Base-by-base conservation (phyloP, 2,797 vertebrate genomes). In the Podarcis siculus region DNA sequence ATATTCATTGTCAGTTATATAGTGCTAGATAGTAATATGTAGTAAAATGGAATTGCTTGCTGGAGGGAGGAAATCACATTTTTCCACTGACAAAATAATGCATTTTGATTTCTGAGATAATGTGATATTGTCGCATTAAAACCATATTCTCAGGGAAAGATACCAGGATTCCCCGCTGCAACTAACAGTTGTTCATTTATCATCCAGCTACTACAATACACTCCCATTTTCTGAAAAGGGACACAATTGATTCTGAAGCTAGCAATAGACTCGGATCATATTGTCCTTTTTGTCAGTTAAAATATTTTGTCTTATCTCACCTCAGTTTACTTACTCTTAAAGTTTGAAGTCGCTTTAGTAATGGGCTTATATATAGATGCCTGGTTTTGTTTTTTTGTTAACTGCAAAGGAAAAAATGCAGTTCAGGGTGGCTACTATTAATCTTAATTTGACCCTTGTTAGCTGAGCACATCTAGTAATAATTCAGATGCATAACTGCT, bases 381-480 rank as follows among this genome's bases (percentile, higher is more conserved):
- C 77, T 91, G 0, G 49, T 15, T 55, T 55, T 55, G 13, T 4
- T 58, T 45, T 58, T 71, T n/a, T 37, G 78, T 66, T 19, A n/a
- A 82, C 15, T n/a, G 58, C 1, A 37, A 61, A 8, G 42, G n/a
- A 10, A 25, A 37, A 55, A 67, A 30, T 69, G 19, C 39, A 45
- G 45, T 35, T 55, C 13, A 58, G 69, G 19, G 72, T 85, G 67
- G 37, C 69, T 83, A 86, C 39, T 67, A 13, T 87, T 88, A 13
- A 13, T 73, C 23, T 87, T 89, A 89, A 85, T 92, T 91, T 27
- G 3, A 25, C 81, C 89, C 35, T 79, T 83, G 73, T 55, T 92
- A 84, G 84, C 79, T 83, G 66, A 90, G 67, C 58, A 91, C 67
- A 67, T 94, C 76, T 89, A 73, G 76, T 86, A 67, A 42, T 85